phyloP scores from a whole-genome alignment of 2,888 invertebrate genomes.

The Bimastos eiseni region DNA sequence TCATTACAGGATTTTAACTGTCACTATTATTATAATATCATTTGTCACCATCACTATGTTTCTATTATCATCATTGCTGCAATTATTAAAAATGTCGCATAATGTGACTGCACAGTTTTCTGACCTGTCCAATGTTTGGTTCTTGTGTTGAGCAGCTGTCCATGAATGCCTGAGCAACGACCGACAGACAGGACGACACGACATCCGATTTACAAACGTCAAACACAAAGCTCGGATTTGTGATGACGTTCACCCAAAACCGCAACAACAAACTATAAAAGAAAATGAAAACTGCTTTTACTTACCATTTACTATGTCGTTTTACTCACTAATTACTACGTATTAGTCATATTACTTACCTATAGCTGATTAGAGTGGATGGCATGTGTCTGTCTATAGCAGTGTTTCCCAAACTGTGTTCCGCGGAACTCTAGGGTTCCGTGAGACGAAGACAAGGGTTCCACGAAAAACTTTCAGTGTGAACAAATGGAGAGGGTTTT shows the following conservation, averaged over 20 bases:
- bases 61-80: neutral
- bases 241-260: constrained; percentile 99
- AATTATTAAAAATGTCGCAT: neutral
- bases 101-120: neutral
- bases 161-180: constrained; percentile 99
- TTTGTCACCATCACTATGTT: neutral
- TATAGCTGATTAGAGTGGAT: too few relatives aligned
- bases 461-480: too few relatives aligned
- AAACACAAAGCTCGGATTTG: constrained; percentile 99
- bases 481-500: too few relatives aligned
- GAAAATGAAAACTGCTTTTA: neutral
- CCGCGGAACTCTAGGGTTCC: too few relatives aligned
- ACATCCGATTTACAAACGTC: constrained; percentile 96
- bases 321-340: too few relatives aligned
- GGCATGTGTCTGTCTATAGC: too few relatives aligned
- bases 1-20: neutral
- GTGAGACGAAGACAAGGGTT: too few relatives aligned
- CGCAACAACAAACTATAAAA: constrained; percentile 68
- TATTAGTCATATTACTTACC: neutral
- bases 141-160: constrained; percentile 98
- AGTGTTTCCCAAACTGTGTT: too few relatives aligned
- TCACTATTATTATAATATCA: neutral
- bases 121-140: constrained; percentile 86
- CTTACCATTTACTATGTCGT: neutral
- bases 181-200: constrained; percentile 95